Percentiles rank a stretch among this genome's conserved stretches.
phyloP scores from a whole-genome alignment of 2,888 invertebrate species.

The Nebria brevicollis region DNA sequence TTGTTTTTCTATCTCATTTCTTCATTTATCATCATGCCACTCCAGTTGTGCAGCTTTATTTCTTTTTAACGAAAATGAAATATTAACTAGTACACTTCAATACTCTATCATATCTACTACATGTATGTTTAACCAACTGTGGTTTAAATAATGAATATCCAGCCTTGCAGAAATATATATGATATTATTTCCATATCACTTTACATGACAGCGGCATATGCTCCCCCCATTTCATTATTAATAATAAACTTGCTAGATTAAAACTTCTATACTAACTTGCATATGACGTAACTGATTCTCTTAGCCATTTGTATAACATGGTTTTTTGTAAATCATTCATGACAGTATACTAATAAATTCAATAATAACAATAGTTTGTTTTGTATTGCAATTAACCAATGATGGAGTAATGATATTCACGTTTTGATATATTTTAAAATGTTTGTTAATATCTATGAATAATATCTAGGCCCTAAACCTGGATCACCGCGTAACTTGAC shows the following conservation, averaged over 20 bases:
- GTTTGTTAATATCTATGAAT: neutral
- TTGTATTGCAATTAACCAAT: neutral
- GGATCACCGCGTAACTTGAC: constrained; percentile 91
- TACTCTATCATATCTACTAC: constrained; percentile 12
- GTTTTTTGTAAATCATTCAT: no score
- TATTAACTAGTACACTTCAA: constrained; percentile 33
- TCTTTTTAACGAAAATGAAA: constrained; percentile 16
- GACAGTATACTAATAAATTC: neutral
- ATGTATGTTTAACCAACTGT: neutral
- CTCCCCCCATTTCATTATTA: neutral
- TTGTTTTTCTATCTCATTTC: constrained; percentile 42
- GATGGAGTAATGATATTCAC: neutral
- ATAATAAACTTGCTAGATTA: neutral
- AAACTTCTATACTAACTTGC: neutral
- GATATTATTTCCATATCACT: constrained; percentile 23
- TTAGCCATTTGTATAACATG: neutral
- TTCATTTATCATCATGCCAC: constrained; percentile 43
- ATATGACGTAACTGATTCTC: neutral
- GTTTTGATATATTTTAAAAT: neutral
- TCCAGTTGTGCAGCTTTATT: constrained; percentile 41
- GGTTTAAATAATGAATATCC: neutral
- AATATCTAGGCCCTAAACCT: constrained; percentile 84
- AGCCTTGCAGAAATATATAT: constrained; percentile 20
- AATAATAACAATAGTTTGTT: neutral
- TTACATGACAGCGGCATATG: constrained; percentile 11